Evolutionary conservation across 1,140 invertebrate species (phyloP).

Genomic region (Drosophila mauritiana): DNA sequence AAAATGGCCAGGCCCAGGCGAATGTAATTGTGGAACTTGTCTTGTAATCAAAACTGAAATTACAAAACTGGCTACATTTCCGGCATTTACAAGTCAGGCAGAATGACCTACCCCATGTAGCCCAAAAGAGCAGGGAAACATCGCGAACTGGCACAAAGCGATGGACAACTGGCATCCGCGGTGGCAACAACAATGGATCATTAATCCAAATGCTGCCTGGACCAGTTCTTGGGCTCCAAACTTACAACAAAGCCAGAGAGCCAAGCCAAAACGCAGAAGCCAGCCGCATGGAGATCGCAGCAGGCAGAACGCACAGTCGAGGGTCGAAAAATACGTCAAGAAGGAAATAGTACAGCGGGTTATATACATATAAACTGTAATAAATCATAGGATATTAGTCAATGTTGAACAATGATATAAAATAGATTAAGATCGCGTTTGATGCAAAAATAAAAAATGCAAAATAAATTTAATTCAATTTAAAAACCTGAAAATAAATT

Average conservation of each 20-base stretch:
- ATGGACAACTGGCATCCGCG: conserved; percentile 25
- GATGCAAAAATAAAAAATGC: no score
- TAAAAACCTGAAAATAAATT: no score
- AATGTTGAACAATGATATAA: no score
- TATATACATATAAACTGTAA: no score
- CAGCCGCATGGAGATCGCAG: conserved; percentile 62
- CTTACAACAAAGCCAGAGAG: conserved; percentile 28
- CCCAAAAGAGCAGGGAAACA: background rate
- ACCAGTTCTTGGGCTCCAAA: conserved; percentile 69
- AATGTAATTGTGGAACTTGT: conserved; percentile 47
- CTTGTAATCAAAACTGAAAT: conserved; percentile 42
- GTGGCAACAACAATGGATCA: conserved; percentile 64
- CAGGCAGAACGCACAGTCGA: conserved; percentile 46
- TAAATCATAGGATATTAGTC: no score
- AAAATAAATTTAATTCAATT: no score
- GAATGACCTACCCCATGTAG: conserved; percentile 55
- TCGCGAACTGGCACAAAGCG: conserved; percentile 17
- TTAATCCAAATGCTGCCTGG: conserved; percentile 81
- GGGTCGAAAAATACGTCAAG: background rate
- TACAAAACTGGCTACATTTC: conserved; percentile 69
- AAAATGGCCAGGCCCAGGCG: conserved; percentile 34
- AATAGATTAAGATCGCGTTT: no score
- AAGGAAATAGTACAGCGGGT: no score
- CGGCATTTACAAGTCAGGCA: conserved; percentile 60
- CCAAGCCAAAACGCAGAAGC: conserved; percentile 41